Evolutionary conservation across 1,140 invertebrate species (phyloP).

Genomic region (Habropoda laboriosa): DNA sequence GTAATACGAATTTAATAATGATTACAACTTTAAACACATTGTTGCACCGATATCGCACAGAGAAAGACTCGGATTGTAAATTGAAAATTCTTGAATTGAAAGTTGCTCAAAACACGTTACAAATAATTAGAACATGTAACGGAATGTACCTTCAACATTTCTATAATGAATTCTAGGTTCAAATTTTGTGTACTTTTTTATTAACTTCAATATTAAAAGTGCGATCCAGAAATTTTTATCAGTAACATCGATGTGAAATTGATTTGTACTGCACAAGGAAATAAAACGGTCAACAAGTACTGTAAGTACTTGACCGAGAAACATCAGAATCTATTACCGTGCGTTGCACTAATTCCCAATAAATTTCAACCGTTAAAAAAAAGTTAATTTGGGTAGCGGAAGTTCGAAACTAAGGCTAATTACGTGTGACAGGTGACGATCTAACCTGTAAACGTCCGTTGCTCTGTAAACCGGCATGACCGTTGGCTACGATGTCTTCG

Average conservation of each 20-base stretch:
- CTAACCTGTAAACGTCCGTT: conserved; percentile 61
- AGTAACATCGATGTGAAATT: background rate
- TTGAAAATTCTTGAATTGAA: conserved; percentile 4
- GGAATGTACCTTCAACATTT: background rate
- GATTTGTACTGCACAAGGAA: background rate
- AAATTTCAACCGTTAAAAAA: background rate
- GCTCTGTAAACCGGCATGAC: conserved; percentile 53
- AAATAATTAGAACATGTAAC: background rate
- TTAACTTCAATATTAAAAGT: background rate
- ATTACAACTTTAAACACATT: background rate
- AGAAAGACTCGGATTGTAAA: background rate
- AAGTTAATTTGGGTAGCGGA: background rate
- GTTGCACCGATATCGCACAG: background rate
- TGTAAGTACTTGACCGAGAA: too few species aligned
- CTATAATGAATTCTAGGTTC: background rate
- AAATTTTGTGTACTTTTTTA: background rate
- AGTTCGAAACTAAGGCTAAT: background rate
- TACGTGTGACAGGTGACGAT: conserved; percentile 32
- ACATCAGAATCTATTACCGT: background rate
- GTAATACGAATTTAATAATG: too few species aligned
- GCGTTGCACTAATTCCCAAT: background rate
- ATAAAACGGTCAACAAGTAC: background rate
- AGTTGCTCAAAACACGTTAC: background rate
- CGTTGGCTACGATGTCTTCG: conserved; percentile 51
- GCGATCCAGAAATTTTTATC: background rate